These are phyloP conservation scores for Andrena hattorfiana DNA, from an alignment of 2,888 invertebrate genomes.

Conservation along the genomic window DNA sequence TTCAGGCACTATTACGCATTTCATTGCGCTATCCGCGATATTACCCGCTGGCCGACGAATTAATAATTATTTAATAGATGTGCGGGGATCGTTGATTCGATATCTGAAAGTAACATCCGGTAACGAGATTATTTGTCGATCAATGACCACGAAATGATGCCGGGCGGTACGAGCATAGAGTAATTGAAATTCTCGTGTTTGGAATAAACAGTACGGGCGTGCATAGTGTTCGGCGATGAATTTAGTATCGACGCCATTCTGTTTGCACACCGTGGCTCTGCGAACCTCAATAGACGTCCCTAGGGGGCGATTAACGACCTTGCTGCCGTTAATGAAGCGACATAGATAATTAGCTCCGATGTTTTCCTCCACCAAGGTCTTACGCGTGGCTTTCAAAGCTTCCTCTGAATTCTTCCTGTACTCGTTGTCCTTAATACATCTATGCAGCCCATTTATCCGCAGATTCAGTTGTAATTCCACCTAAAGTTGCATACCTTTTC, in stretches of 20 bases:
- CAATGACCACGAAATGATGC: conserved; percentile 54
- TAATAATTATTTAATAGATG: conserved; percentile 40
- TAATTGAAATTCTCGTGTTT: conserved; percentile 67
- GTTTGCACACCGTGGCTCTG: conserved; percentile 38
- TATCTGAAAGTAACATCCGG: conserved; percentile 42
- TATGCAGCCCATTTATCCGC: too few species aligned
- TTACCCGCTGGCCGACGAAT: not conserved
- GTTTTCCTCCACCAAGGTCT: conserved; percentile 41
- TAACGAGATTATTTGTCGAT: conserved; percentile 53
- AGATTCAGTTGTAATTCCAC: too few species aligned
- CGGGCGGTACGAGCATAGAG: conserved; percentile 18
- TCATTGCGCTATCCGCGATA: not conserved
- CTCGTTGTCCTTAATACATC: not conserved
- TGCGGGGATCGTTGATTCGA: not conserved
- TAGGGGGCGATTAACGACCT: conserved; percentile 51
- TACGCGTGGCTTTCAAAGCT: not conserved
- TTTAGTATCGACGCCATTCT: conserved; percentile 51
- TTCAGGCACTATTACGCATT: not conserved
- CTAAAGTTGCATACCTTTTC: too few species aligned
- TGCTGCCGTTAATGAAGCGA: conserved; percentile 54
- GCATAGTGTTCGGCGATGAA: conserved; percentile 54
- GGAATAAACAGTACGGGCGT: conserved; percentile 47
- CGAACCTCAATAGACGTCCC: conserved; percentile 41
- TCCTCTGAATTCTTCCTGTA: not conserved
- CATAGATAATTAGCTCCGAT: conserved; percentile 28